Conservation (phyloP, 2,888 invertebrate species). For the Caenorhabditis zanzibari region DNA sequence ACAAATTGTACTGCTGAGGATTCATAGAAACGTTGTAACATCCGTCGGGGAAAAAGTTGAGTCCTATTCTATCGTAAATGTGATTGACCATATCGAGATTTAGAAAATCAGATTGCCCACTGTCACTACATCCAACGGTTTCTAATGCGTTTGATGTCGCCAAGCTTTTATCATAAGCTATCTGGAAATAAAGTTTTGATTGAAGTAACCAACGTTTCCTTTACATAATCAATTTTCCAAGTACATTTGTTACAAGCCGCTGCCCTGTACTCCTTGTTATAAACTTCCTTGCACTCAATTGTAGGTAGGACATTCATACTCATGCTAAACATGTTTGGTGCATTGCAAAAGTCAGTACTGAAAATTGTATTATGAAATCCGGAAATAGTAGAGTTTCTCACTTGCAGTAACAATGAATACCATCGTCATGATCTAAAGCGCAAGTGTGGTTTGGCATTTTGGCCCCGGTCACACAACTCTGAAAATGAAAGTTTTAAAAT, state of each 20-base stretch:
- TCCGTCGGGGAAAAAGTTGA: slow-evolving; percentile 9
- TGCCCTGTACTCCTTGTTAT: slow-evolving; percentile 2
- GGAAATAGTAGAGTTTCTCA: not conserved
- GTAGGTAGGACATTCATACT: slow-evolving; percentile 3
- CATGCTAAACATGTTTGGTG: not conserved
- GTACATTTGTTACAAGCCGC: slow-evolving; percentile 28
- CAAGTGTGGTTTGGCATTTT: not conserved
- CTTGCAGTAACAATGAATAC: slow-evolving; percentile 25
- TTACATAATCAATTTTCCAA: slow-evolving; percentile 20
- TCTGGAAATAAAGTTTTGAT: not conserved
- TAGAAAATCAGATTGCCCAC: not conserved
- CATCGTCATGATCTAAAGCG: slow-evolving; percentile 9
- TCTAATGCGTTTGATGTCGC: not conserved
- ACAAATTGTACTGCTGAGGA: slow-evolving; percentile 21
- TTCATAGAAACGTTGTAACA: slow-evolving; percentile 31
- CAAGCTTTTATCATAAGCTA: not conserved
- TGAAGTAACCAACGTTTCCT: no score
- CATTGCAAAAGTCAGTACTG: slow-evolving; percentile 28
- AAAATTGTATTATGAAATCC: not conserved
- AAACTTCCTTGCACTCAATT: slow-evolving; percentile 22
- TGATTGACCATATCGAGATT: not conserved
- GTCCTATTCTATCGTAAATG: slow-evolving; percentile 3
- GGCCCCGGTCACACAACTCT: slow-evolving; percentile 17
- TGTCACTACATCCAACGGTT: not conserved
- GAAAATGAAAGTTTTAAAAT: not conserved